Evolutionary conservation across 1,140 invertebrate species (phyloP).

Genomic region (Daktulosphaira vitifoliae): DNA sequence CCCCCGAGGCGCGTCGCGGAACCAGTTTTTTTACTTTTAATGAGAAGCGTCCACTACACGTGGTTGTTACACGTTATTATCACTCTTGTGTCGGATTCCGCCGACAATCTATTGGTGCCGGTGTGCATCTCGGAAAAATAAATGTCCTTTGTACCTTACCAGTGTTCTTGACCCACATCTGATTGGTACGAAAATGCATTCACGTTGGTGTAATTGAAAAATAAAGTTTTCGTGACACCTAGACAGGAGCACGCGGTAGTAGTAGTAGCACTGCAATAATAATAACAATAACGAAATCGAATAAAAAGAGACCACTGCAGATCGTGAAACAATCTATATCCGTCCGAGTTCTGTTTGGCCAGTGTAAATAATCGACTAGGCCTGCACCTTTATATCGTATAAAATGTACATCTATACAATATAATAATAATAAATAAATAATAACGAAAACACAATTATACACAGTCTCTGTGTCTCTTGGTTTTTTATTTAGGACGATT

Average conservation of each 20-base stretch:
- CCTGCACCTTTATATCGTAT: neutral
- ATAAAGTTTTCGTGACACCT: too few relatives aligned
- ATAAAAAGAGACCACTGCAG: too few relatives aligned
- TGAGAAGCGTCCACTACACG: too few relatives aligned
- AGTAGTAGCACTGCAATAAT: too few relatives aligned
- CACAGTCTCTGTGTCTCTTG: neutral
- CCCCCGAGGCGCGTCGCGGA: neutral
- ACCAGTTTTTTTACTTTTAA: neutral
- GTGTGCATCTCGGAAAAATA: too few relatives aligned
- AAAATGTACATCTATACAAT: neutral
- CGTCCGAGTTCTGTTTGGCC: neutral
- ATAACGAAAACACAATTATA: conserved; percentile 22
- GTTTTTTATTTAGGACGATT: neutral
- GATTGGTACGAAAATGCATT: neutral
- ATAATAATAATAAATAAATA: neutral
- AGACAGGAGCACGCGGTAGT: too few relatives aligned
- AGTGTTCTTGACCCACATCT: conserved; percentile 9
- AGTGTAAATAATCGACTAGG: neutral
- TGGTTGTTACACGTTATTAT: too few relatives aligned
- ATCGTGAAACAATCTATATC: conserved; percentile 8
- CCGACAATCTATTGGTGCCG: too few relatives aligned
- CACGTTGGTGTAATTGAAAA: neutral
- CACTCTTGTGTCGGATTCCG: neutral
- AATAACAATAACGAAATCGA: too few relatives aligned
- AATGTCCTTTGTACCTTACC: neutral